A percentile compares a stretch with the other conserved stretches of the same genome.
These are phyloP conservation scores for Takifugu ocellatus DNA, from an alignment of 2,797 vertebrate genomes.

Conservation along the genomic window DNA sequence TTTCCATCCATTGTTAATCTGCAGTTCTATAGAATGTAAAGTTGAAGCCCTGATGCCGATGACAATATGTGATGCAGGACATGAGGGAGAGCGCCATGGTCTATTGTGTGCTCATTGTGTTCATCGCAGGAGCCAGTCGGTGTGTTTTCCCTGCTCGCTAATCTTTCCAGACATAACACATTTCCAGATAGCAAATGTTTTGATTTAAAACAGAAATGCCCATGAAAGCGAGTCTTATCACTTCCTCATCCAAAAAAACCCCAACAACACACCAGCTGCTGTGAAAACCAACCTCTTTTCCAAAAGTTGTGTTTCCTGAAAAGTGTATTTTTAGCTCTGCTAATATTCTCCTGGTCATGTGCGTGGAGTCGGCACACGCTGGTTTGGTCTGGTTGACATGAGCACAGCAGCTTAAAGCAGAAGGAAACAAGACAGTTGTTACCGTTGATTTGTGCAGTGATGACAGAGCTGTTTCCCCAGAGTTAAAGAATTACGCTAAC, in stretches of 20 bases:
- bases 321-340: constrained; percentile 19
- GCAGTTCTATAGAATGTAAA: constrained; percentile 15
- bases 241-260: not conserved
- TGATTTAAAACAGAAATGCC: constrained; percentile 8
- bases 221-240: not conserved
- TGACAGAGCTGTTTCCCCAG: not conserved
- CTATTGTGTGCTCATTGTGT: not conserved
- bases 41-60: constrained; percentile 7
- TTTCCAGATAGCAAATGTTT: constrained; percentile 12
- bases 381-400: constrained; percentile 14
- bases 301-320: not conserved
- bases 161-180: constrained; percentile 7
- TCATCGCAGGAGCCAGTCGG: not conserved
- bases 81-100: not conserved
- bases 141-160: not conserved
- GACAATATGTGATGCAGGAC: constrained; percentile 3
- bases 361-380: too few relatives aligned
- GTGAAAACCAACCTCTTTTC: constrained; percentile 24
- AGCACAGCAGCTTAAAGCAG: constrained; percentile 8
- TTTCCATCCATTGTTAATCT: constrained; percentile 43
- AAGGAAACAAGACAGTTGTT: constrained; percentile 18
- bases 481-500: not conserved
- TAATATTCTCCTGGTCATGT: constrained; percentile 29
- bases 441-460: not conserved
- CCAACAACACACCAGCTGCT: not conserved